Evolutionary conservation across 2,113 vertebrate species (phyloP), one percentile per base, ranked within the genome.

Genomic region (Camelus bactrianus): DNA sequence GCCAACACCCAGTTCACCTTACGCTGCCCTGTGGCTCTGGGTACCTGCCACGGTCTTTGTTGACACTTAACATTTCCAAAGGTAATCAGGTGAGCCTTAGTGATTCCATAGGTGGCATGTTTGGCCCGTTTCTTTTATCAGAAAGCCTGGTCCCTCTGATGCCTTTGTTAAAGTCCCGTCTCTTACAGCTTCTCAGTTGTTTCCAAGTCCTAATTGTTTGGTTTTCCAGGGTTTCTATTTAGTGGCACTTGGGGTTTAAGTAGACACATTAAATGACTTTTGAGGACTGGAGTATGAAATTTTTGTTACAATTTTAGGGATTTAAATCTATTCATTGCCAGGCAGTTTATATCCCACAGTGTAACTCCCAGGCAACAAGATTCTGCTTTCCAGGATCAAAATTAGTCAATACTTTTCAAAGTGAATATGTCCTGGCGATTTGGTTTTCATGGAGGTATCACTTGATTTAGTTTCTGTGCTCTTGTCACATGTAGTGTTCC

Each of bases 381-480:
- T 52, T 75, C 65, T 91, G 60, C 84, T 77, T 70, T 96, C 35
- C 0, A 30, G 52, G 5, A 32, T 48, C 22, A 80, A 62, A 98
- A 89, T 69, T 69, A 91, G 96, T 93, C 93, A 94, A 14, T 48
- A 54, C 92, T 96, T 97, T 97, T 86, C 79, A 70, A 96, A 97
- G 88, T 94, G 42, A 60, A 17, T 24, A 16, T 89, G 89, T 60
- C 46, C 32, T 69, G 35, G n/a, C 75, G 81, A 82, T 94, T 85
- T 67, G 89, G 28, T 97, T 91, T 97, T 93, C 80, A 32, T 83
- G 60, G 64, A 79, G 91, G 38, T 92, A 88, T 77, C 52, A 85
- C 89, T 92, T 98, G 93, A 96, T 98, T 98, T 98, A 96, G 89
- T 96, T 96, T 97, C 95, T 97, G 82, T 94, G 88, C 87, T 97